Percentiles rank a stretch among this genome's conserved stretches.
These are phyloP conservation scores for Sphaeridia pumilis DNA, from an alignment of 2,888 invertebrate genomes.

Conservation along the genomic window DNA sequence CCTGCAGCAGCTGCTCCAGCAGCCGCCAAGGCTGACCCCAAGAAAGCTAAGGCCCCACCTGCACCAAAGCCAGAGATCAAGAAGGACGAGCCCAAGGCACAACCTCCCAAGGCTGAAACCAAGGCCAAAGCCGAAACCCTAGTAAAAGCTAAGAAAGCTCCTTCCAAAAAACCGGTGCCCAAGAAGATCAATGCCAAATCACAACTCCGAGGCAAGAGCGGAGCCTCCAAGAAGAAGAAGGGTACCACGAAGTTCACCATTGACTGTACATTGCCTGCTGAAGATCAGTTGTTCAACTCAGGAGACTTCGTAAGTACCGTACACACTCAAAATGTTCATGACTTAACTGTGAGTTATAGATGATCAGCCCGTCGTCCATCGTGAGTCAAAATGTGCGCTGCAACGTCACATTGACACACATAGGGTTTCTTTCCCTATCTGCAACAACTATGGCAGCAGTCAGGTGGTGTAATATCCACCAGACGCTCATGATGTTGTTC, in stretches of 20 bases:
- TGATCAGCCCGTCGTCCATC: no score
- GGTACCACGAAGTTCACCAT: conserved; percentile 79
- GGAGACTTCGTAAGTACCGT: conserved; percentile 76
- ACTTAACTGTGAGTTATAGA: no score
- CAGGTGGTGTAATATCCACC: no score
- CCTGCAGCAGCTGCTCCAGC: conserved; percentile 23
- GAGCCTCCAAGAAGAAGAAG: conserved; percentile 73
- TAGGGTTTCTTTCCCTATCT: no score
- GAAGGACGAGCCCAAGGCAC: conserved; percentile 12
- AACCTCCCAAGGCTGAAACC: conserved; percentile 15
- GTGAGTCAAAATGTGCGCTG: no score
- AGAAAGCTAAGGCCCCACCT: conserved; percentile 12
- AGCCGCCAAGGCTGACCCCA: conserved; percentile 12
- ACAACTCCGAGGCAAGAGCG: conserved; percentile 40
- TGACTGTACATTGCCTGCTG: conserved; percentile 98
- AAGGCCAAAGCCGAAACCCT: conserved; percentile 16
- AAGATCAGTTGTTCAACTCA: conserved; percentile 97
- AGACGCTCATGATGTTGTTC: no score
- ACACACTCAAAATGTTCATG: no score
- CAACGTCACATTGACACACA: no score
- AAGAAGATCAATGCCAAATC: conserved; percentile 25
- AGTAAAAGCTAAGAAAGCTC: conserved; percentile 22
- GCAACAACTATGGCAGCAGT: no score
- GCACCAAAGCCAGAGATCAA: conserved; percentile 1
- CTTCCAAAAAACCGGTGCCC: conserved; percentile 21